Base-by-base conservation (phyloP, 2,113 vertebrate genomes). In the Erythrocebus patas region DNA sequence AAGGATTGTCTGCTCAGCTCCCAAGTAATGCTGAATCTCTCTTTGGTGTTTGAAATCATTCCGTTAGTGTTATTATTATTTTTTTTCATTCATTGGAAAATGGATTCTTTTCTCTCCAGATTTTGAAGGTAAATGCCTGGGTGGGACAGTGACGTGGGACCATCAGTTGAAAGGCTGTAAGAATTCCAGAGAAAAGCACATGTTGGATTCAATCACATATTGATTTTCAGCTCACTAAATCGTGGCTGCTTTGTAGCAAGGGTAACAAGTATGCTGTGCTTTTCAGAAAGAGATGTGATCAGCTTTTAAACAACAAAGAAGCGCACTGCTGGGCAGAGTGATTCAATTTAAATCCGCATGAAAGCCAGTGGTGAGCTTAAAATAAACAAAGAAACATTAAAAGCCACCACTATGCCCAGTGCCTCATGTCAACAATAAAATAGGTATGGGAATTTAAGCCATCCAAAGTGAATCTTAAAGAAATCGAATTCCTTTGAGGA, bases 181-280 rank as follows among this genome's bases (percentile, higher is more conserved):
- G 96, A 96, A 97, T 98, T 96, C 94, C 72, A 93, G 95, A 93
- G 96, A 96, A 43, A 66, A 96, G 84, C 84, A 82, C 8, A 92
- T 97, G 95, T 91, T 98, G 91, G 85, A 97, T 98, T 98, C 97
- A 97, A 97, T 97, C 97, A 97, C 66, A 91, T 97, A 98, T 98
- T 98, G 98, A 98, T 98, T 98, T 97, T 96, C 89, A 95, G 95
- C 93, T 82, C 89, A 83, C 97, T 92, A 97, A 98, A 97, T 97
- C 96, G 94, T 91, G 88, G 93, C 85, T 93, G 97, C 78, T 97
- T 94, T 18, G 0, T 96, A 93, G 95, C 82, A 84, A 97, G 95
- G 90, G 88, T 97, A 98, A 94, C 97, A 97, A 96, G 96, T 97
- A 57, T 0, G 8, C 89, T 94, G 93, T 93, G 94, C 91, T 91